These are phyloP conservation scores for Noturus placidus DNA, from an alignment of 2,113 vertebrate genomes.

Conservation along the genomic window DNA sequence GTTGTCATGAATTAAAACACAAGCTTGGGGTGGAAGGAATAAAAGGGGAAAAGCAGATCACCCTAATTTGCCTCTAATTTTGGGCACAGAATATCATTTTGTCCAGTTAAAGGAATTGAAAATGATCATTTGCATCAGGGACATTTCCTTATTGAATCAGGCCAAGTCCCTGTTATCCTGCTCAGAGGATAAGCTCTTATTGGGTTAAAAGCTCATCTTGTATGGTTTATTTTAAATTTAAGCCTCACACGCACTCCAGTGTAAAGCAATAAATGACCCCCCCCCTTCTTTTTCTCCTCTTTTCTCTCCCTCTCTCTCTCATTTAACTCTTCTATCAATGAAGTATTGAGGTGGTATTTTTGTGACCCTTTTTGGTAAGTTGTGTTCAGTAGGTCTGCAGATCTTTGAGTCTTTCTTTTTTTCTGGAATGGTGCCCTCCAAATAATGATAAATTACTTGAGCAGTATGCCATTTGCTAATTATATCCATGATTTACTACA, in stretches of 20 bases:
- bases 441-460: slow-evolving; percentile 99
- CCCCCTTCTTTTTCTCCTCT: slow-evolving; percentile 59
- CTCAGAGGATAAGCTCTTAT: slow-evolving; percentile 79
- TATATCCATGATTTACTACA: slow-evolving; percentile 99
- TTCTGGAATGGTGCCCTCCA: slow-evolving; percentile 99
- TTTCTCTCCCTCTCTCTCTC: slow-evolving; percentile 64
- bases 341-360: slow-evolving; percentile 91
- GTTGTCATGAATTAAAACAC: slow-evolving; percentile 30
- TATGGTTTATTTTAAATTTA: slow-evolving; percentile 80
- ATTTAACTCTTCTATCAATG: slow-evolving; percentile 79
- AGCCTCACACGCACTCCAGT: slow-evolving; percentile 71
- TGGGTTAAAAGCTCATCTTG: slow-evolving; percentile 83
- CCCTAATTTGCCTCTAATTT: slow-evolving; percentile 79
- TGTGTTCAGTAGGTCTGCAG: slow-evolving; percentile 97
- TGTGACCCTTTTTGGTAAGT: slow-evolving; percentile 95
- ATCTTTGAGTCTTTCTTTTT: slow-evolving; percentile 97
- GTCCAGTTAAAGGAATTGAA: slow-evolving; percentile 82
- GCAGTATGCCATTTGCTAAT: slow-evolving; percentile 99
- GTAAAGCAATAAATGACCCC: slow-evolving; percentile 71
- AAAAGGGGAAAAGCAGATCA: slow-evolving; percentile 70
- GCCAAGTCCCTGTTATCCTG: slow-evolving; percentile 74
- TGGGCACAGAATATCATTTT: slow-evolving; percentile 79
- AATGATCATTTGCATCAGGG: slow-evolving; percentile 83
- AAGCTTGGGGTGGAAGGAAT: slow-evolving; percentile 37
- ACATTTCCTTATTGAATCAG: slow-evolving; percentile 84